These are phyloP conservation scores for Gymnodraco acuticeps DNA, from an alignment of 2,797 vertebrate species.

Conservation along the genomic window DNA sequence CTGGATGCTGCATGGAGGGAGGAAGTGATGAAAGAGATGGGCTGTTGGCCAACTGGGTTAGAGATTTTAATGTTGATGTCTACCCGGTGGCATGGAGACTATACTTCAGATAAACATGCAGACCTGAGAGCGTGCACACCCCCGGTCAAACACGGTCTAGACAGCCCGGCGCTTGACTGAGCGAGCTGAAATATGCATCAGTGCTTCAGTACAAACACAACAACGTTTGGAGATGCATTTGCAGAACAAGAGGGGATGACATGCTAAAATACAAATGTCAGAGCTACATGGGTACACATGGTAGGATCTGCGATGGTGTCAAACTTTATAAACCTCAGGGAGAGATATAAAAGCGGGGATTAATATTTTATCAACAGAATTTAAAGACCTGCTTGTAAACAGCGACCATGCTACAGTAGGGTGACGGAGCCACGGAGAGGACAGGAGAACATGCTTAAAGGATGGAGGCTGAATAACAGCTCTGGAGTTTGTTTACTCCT, in stretches of 20 bases:
- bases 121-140: constrained; percentile 40
- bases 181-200: constrained; percentile 44
- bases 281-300: constrained; percentile 9
- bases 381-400: background rate
- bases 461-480: constrained; percentile 35
- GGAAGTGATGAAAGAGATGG: constrained; percentile 54
- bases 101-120: constrained; percentile 56
- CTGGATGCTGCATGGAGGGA: constrained; percentile 31
- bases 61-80: constrained; percentile 73
- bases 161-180: constrained; percentile 40
- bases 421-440: background rate
- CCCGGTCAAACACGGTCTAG: constrained; percentile 58
- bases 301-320: no score
- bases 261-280: background rate
- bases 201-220: constrained; percentile 27
- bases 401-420: background rate
- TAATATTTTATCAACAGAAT: background rate
- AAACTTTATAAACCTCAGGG: no score
- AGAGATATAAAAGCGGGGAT: background rate
- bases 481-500: constrained; percentile 41
- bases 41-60: constrained; percentile 70
- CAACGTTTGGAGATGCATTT: background rate
- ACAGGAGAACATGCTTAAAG: background rate
- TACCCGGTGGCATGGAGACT: constrained; percentile 62
- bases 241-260: background rate